phyloP scores from a whole-genome alignment of 1,140 invertebrate species.

The Leptinotarsa defecta region DNA sequence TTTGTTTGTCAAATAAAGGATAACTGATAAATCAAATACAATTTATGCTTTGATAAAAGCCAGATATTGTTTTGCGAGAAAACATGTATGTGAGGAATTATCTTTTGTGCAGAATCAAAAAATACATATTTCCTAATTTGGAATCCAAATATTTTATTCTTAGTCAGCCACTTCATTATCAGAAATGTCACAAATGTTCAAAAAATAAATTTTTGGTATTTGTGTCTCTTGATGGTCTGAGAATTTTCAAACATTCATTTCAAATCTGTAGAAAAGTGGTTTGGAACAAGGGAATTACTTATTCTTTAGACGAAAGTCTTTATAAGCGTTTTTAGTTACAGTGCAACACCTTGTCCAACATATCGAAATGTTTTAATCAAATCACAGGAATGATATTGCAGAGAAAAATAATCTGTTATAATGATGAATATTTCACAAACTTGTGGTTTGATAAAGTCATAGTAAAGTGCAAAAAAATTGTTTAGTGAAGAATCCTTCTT shows the following conservation, averaged over 20 bases:
- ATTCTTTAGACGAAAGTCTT: slow-evolving; percentile 21
- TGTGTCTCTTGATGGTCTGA: neutral
- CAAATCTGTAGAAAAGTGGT: neutral
- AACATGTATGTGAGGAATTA: too few relatives aligned
- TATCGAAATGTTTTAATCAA: neutral
- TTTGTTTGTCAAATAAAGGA: too few relatives aligned
- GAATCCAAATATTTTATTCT: neutral
- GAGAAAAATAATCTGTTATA: too few relatives aligned
- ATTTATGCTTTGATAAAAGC: too few relatives aligned
- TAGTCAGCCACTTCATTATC: neutral
- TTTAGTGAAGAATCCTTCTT: too few relatives aligned
- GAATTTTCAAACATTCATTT: neutral
- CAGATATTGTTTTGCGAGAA: too few relatives aligned
- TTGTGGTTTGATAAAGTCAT: too few relatives aligned
- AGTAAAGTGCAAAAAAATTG: too few relatives aligned
- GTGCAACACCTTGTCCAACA: slow-evolving; percentile 9
- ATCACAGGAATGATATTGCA: too few relatives aligned
- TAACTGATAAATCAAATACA: too few relatives aligned
- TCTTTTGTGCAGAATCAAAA: neutral
- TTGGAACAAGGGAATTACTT: neutral
- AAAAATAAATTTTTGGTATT: neutral
- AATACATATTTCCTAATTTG: neutral
- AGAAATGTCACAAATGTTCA: neutral
- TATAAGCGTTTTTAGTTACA: slow-evolving; percentile 32
- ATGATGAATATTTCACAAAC: too few relatives aligned